Base-by-base conservation (phyloP, 2,888 invertebrate species). In the Cotesia congregata region DNA sequence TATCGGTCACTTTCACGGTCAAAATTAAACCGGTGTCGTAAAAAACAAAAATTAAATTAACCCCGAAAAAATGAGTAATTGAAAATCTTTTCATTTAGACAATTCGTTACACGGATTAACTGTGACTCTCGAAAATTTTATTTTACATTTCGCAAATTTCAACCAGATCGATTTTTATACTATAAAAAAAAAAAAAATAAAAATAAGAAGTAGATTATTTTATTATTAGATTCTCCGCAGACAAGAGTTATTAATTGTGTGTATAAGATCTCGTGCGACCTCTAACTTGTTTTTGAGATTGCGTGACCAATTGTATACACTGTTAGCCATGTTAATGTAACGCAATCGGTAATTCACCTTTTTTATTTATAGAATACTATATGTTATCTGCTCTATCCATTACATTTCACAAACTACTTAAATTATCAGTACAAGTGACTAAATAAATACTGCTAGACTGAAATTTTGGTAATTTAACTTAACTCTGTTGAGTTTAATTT, bases 1-100 rank as follows among this genome's bases (percentile, higher is more conserved):
- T 71, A 38, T 20, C 40, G 65, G 65, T 30, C 75, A 75, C 75
- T 75, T 75, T 75, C 70, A 75, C 75, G 75, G 65, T 75, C 65
- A 15, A 67, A 69, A 60, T 70, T 75, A 70, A 30, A 71, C 40
- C 61, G 15, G 38, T 60, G 62, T 62, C 62, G 9, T 39, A 17
- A 70, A 75, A 50, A 41, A 68, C 9, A 67, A 50, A 60, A 39
- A 60, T 65, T 30, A 12, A 65, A 65, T 65, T 30, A 65, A 65
- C 20, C 38, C 12, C 20, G 12, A 20, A 7, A 72, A 64, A 64
- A 65, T 20, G 9, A 2, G 59, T 60, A 15, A n/a, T 38, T 20
- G 38, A 30, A 67, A 67, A 30, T 38, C 12, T 67, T 38, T 60
- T 50, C 2, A 50, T 50, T 60, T 50, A n/a, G 4, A 61, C 9